Conservation (phyloP, 2,113 vertebrate genomes). For the Dromiciops gliroides region DNA sequence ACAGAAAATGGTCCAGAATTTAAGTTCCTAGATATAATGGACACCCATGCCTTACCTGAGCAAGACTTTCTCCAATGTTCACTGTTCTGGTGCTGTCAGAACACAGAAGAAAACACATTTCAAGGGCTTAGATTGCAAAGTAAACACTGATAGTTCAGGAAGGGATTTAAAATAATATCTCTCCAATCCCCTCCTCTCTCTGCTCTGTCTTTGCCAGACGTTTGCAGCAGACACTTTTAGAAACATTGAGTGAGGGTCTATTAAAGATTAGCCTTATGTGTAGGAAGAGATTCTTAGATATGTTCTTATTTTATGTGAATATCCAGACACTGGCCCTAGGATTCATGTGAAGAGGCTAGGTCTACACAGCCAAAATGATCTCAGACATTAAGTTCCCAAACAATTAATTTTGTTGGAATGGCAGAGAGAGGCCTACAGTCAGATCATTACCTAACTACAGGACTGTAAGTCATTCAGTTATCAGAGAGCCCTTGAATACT, state of each 20-base stretch:
- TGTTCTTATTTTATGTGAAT: not conserved
- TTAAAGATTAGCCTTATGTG: not conserved
- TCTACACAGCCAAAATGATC: not conserved
- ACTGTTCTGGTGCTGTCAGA: not conserved
- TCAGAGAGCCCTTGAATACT: not conserved
- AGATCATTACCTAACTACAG: not conserved
- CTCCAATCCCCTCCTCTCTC: not conserved
- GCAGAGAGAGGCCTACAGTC: not conserved
- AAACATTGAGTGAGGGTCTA: not conserved
- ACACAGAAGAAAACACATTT: not conserved
- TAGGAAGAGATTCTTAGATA: not conserved
- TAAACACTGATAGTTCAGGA: not conserved
- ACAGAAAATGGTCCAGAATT: not conserved
- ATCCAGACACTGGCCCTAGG: not conserved
- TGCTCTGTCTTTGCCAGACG: not conserved
- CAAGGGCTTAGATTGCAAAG: not conserved
- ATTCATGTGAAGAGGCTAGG: not conserved
- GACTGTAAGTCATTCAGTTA: not conserved
- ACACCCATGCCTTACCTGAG: not conserved
- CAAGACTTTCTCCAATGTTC: not conserved
- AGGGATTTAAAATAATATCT: not conserved
- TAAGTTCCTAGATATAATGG: not conserved
- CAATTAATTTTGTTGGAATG: not conserved
- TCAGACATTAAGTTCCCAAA: not conserved
- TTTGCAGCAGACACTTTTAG: not conserved